Percentiles rank a stretch among this genome's conserved stretches.
phyloP scores from a whole-genome alignment of 2,113 vertebrate species.

The Lynx canadensis region DNA sequence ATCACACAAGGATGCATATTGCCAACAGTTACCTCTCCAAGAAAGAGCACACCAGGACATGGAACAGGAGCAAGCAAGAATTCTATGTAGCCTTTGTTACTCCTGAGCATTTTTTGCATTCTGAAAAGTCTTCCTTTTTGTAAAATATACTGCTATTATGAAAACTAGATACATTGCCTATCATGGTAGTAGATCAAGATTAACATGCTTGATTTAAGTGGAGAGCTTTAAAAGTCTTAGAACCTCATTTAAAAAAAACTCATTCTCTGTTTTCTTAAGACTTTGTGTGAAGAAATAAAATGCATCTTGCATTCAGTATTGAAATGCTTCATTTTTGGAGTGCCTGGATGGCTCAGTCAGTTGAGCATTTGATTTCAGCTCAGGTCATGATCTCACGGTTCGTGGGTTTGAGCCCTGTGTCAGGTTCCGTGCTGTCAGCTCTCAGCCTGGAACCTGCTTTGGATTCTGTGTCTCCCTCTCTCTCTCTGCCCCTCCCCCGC shows the following conservation, averaged over 20 bases:
- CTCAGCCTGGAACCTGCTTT: too few relatives aligned
- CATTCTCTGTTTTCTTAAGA: constrained; percentile 24
- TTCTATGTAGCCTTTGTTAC: not conserved
- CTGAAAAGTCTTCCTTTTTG: not conserved
- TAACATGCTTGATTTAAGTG: not conserved
- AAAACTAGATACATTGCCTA: not conserved
- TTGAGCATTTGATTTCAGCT: too few relatives aligned
- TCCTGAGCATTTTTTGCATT: not conserved
- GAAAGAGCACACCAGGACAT: not conserved
- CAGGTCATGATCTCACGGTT: too few relatives aligned
- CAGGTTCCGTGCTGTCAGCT: too few relatives aligned
- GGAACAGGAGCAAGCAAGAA: not conserved
- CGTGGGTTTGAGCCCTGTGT: too few relatives aligned
- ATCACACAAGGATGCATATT: not conserved
- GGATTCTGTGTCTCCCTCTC: too few relatives aligned
- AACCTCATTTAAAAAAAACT: not conserved
- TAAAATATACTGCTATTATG: not conserved
- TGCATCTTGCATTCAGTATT: not conserved
- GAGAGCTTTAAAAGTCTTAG: not conserved
- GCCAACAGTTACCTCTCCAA: not conserved
- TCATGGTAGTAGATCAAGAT: not conserved
- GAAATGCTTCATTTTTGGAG: not conserved
- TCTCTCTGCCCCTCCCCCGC: too few relatives aligned
- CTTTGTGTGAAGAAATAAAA: not conserved
- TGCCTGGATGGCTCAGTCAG: too few relatives aligned